Conservation (phyloP, 1,140 invertebrate species). For the Cyrtorhinus lividipennis region DNA sequence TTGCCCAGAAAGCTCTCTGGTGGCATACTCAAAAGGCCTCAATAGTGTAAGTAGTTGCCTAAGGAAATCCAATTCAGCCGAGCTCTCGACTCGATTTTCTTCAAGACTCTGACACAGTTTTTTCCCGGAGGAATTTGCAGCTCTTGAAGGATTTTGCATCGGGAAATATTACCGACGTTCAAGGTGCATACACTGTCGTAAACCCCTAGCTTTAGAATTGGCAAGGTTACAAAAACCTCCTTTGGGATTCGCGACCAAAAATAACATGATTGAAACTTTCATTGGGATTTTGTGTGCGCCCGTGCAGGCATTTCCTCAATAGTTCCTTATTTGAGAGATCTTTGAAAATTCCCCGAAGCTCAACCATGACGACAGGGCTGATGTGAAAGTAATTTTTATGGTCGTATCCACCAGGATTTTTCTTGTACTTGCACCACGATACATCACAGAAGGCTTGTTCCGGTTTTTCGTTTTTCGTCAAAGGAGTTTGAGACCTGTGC, state of each 20-base stretch:
- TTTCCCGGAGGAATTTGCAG: not conserved
- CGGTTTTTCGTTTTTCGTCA: not conserved
- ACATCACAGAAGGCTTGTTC: not conserved
- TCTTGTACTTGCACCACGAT: not conserved
- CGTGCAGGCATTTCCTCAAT: slow-evolving; percentile 22
- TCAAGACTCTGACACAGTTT: not conserved
- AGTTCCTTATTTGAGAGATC: slow-evolving; percentile 16
- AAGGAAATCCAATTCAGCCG: not conserved
- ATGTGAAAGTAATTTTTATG: not conserved
- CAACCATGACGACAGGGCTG: not conserved
- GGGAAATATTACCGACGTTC: slow-evolving; percentile 18
- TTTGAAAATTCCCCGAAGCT: slow-evolving; percentile 19
- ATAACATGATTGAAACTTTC: slow-evolving; percentile 21
- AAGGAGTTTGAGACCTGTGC: not conserved
- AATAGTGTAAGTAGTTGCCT: slow-evolving; percentile 15
- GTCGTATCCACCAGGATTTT: slow-evolving; percentile 5
- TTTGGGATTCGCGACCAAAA: slow-evolving; percentile 21
- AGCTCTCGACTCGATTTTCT: not conserved
- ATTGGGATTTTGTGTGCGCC: slow-evolving; percentile 21
- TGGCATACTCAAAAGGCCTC: slow-evolving; percentile 29
- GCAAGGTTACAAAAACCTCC: slow-evolving; percentile 19
- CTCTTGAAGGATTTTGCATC: slow-evolving; percentile 14
- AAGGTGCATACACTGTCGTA: slow-evolving; percentile 17
- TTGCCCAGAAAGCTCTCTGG: slow-evolving; percentile 31
- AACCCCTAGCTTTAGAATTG: slow-evolving; percentile 18